Evolutionary conservation across 2,888 invertebrate genomes (phyloP).

Genomic region (Nymphalis c-album): DNA sequence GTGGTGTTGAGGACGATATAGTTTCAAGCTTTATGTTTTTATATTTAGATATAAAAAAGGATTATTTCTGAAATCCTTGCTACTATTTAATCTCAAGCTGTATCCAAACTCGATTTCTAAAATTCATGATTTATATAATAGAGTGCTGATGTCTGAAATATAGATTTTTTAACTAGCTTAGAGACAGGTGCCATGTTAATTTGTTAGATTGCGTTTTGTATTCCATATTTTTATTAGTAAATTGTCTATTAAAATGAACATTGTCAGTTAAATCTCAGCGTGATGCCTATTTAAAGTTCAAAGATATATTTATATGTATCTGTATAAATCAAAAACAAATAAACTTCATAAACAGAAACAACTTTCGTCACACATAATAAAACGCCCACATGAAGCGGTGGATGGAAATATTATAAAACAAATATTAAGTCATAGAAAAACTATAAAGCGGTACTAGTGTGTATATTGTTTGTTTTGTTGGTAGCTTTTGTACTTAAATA

Average conservation of each 20-base stretch:
- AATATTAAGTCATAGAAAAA: conserved; percentile 16
- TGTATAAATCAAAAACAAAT: conserved; percentile 1
- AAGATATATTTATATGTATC: background rate
- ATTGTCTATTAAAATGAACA: too few species aligned
- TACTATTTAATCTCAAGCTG: too few species aligned
- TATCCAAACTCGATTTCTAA: too few species aligned
- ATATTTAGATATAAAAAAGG: conserved; percentile 17
- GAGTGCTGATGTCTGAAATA: too few species aligned
- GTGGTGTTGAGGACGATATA: conserved; percentile 56
- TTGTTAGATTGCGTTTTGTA: too few species aligned
- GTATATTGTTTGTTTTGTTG: conserved; percentile 26
- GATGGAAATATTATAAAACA: conserved; percentile 12
- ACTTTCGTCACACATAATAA: conserved; percentile 10
- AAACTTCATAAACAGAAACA: background rate
- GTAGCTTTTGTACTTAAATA: conserved; percentile 31
- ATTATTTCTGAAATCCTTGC: background rate
- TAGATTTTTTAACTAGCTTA: too few species aligned
- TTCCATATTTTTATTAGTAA: too few species aligned
- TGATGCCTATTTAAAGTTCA: too few species aligned
- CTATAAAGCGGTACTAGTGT: conserved; percentile 16
- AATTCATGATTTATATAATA: too few species aligned
- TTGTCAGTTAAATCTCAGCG: too few species aligned
- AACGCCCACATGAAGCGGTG: background rate
- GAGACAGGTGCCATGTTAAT: too few species aligned
- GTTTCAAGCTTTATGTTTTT: conserved; percentile 48